Evolutionary conservation across 2,113 vertebrate genomes (phyloP), one percentile per base, ranked within the genome.

Genomic region (Diadophis punctatus): DNA sequence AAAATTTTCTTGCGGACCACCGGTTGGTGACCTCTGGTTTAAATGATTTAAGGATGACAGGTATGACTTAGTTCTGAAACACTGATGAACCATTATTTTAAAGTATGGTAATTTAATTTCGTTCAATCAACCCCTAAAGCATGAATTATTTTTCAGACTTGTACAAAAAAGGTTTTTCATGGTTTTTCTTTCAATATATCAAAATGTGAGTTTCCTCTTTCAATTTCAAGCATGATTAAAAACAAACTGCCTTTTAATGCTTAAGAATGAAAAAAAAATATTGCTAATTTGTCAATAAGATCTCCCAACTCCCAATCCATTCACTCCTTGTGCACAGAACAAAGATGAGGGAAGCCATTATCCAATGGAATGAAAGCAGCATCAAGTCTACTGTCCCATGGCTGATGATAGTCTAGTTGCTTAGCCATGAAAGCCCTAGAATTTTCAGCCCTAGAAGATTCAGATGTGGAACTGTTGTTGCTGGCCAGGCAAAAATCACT

Each of bases 21-120:
- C n/a, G n/a, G n/a, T n/a, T 43, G 43, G 43, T 1, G 43, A 43
- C 43, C 43, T 3, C 43, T 43, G 3, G 23, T 91, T 87, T 11
- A 91, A 53, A 94, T 85, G 86, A 95, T 90, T 85, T 34, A 95
- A 93, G 87, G 63, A 27, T 88, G 74, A 94, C 10, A 91, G 53
- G 49, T 88, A 84, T 8, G 84, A 23, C 0, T 91, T 88, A 74
- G 27, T 94, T 97, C 93, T 87, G 91, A 94, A 94, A 94, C 52
- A 90, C 55, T 92, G 87, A 96, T 90, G 95, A 94, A 93, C 56
- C 92, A 89, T 58, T 90, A 93, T 92, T 96, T 95, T 89, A 68
- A 95, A 92, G 93, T 68, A 34, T 5, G 16, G 92, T 93, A 93
- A 94, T 89, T 74, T 93, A 22, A 94, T 95, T 55, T 94, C 95